These are phyloP conservation scores for Drosophila borealis DNA, from an alignment of 2,888 invertebrate genomes.

Conservation along the genomic window DNA sequence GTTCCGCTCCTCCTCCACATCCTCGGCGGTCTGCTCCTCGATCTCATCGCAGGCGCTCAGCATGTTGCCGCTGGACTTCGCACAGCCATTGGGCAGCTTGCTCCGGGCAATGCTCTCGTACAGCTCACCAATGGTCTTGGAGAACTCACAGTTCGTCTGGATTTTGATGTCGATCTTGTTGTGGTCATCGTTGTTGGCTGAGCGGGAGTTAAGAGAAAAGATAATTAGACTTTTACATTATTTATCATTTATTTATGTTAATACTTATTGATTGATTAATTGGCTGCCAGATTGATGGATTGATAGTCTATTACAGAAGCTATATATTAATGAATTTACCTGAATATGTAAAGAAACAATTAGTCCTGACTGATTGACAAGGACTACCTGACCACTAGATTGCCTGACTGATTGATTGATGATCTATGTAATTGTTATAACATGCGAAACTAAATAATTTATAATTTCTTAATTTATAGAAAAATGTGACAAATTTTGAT, in stretches of 20 bases:
- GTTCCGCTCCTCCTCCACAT: constrained; percentile 88
- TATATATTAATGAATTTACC: too few species aligned
- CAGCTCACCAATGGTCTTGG: constrained; percentile 84
- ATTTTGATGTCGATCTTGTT: constrained; percentile 85
- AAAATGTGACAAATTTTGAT: too few species aligned
- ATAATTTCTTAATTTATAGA: too few species aligned
- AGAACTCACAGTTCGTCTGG: constrained; percentile 84
- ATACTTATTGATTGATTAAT: not conserved
- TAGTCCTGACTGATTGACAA: too few species aligned
- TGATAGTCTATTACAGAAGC: too few species aligned
- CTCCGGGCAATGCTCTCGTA: constrained; percentile 82
- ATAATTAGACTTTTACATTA: too few species aligned
- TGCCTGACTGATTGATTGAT: too few species aligned
- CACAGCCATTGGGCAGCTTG: constrained; percentile 62
- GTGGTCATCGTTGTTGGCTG: constrained; percentile 69
- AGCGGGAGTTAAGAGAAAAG: not conserved
- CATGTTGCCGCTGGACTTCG: constrained; percentile 38
- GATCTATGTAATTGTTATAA: too few species aligned
- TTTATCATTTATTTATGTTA: not conserved
- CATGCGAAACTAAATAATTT: too few species aligned
- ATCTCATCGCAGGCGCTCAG: constrained; percentile 86
- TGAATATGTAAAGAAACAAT: too few species aligned
- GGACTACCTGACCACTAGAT: too few species aligned
- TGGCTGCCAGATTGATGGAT: not conserved
- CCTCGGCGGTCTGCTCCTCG: constrained; percentile 84